Conservation (phyloP, 2,888 invertebrate species). For the Nephrotoma guestfalica region DNA sequence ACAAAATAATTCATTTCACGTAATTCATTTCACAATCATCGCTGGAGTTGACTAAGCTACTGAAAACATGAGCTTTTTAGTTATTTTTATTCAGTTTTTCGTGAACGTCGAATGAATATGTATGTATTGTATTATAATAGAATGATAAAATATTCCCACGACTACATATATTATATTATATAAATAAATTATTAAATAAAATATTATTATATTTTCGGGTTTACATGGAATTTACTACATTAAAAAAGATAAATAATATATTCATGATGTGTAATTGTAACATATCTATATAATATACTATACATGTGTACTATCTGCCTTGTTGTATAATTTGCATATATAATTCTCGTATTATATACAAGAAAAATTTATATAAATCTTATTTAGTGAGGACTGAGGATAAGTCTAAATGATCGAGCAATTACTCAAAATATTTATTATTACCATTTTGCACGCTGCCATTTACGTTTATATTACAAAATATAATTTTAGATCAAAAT, state of each 20-base stretch:
- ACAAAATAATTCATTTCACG: not conserved
- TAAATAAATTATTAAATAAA: not conserved
- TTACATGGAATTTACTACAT: not conserved
- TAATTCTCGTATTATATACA: not conserved
- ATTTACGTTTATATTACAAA: not conserved
- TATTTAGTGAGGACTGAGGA: not conserved
- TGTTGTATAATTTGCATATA: constrained; percentile 1
- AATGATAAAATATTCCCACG: constrained; percentile 8
- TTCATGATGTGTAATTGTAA: not conserved
- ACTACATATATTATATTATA: constrained; percentile 14
- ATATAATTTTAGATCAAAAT: not conserved
- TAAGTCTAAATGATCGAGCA: not conserved
- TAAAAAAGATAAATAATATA: not conserved
- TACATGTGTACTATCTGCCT: not conserved
- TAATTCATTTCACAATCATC: not conserved
- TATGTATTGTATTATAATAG: not conserved
- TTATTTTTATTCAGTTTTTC: not conserved
- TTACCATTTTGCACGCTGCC: constrained; percentile 10
- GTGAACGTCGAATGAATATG: not conserved
- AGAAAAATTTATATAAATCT: not conserved
- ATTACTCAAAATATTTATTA: not conserved
- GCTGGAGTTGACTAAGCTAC: not conserved
- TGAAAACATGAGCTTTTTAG: not conserved
- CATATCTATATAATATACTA: not conserved
- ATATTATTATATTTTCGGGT: not conserved